Percentiles rank a stretch among this genome's conserved stretches.
Conservation (phyloP, 2,888 invertebrate species). For the Megamerina dolium region DNA sequence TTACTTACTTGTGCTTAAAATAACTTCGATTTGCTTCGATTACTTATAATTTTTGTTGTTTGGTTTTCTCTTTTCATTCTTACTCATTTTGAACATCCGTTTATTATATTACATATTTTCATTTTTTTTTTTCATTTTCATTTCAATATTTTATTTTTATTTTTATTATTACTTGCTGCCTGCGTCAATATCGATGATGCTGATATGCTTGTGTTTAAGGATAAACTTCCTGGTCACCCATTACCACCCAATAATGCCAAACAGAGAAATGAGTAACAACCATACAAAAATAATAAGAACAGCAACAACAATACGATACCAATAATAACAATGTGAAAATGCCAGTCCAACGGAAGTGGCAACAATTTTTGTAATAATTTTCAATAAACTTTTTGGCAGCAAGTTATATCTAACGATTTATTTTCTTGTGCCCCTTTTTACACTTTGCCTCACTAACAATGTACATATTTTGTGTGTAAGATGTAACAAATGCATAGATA, state of each 20-base stretch:
- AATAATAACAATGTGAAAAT: too few species aligned
- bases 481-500: not conserved
- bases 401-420: too few species aligned
- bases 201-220: not conserved
- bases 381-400: constrained; percentile 22
- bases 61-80: not conserved
- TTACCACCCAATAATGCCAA: too few species aligned
- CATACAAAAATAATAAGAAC: too few species aligned
- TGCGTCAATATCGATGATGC: not conserved
- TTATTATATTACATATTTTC: not conserved
- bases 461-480: not conserved
- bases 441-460: too few species aligned
- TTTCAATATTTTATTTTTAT: not conserved
- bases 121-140: constrained; percentile 2
- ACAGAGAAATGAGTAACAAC: too few species aligned
- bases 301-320: too few species aligned
- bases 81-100: not conserved
- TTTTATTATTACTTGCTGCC: not conserved
- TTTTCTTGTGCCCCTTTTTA: too few species aligned
- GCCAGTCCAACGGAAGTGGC: constrained; percentile 7
- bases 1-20: too few species aligned
- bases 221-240: not conserved
- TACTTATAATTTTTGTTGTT: not conserved
- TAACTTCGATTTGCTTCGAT: constrained; percentile 6
- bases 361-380: constrained; percentile 19